phyloP scores from a whole-genome alignment of 2,113 vertebrate species.

The Oriolus oriolus region DNA sequence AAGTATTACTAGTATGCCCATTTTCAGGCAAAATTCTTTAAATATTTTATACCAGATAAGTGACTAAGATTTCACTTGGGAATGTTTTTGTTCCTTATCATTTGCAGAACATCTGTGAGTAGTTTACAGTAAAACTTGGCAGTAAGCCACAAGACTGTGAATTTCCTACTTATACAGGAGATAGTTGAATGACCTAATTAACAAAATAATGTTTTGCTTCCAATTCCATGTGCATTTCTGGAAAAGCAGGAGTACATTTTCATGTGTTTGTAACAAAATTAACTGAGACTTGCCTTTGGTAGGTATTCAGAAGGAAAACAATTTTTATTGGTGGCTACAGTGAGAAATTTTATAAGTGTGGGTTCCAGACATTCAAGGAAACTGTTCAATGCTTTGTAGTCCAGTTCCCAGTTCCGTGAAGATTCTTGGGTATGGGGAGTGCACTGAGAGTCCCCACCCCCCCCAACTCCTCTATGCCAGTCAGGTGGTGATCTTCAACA shows the following conservation, averaged over 20 bases:
- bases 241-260: background rate
- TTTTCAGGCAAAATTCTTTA: background rate
- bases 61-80: background rate
- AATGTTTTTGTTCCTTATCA: background rate
- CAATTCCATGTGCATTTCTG: background rate
- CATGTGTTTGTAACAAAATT: background rate
- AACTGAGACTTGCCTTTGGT: background rate
- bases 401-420: background rate
- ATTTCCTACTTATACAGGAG: background rate
- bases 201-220: slow-evolving; percentile 23
- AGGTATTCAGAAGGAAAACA: background rate
- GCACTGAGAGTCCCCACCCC: background rate
- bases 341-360: background rate
- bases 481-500: background rate
- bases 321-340: background rate
- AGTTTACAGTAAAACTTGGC: background rate
- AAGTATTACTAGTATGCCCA: background rate
- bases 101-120: background rate
- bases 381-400: background rate
- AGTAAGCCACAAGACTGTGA: background rate
- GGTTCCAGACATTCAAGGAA: background rate
- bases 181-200: background rate
- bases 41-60: background rate
- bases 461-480: background rate
- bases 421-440: background rate